phyloP scores from a whole-genome alignment of 2,797 vertebrate species.

The Myiothlypis chrysogaster region DNA sequence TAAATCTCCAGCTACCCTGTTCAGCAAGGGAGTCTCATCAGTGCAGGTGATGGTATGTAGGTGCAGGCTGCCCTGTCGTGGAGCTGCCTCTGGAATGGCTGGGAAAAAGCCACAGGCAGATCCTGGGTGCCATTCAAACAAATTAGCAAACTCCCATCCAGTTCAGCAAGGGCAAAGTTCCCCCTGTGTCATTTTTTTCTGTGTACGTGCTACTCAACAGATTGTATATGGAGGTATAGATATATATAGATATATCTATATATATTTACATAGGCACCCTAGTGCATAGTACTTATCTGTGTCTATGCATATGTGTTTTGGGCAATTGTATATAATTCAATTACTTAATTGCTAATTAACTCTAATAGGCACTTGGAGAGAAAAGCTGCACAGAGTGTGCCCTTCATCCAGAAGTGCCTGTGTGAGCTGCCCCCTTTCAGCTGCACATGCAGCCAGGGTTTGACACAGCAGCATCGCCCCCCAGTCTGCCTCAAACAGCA shows the following conservation, averaged over 20 bases:
- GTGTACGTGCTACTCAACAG: rapidly evolving
- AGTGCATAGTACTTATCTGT: neutral
- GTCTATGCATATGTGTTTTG: neutral
- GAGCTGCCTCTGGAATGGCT: neutral
- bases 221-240: neutral
- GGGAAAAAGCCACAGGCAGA: neutral
- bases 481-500: neutral
- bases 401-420: neutral
- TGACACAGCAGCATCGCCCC: neutral
- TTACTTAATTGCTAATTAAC: conserved; percentile 23
- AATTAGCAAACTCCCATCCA: neutral
- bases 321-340: neutral
- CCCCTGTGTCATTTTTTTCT: neutral
- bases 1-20: neutral
- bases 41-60: rapidly evolving
- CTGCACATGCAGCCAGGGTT: neutral
- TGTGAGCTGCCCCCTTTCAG: neutral
- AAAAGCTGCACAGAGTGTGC: neutral
- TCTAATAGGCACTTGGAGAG: neutral
- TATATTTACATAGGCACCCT: neutral
- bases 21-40: neutral
- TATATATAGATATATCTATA: neutral
- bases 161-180: neutral
- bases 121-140: neutral
- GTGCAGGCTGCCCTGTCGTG: neutral